A percentile compares a stretch with the other conserved stretches of the same genome.
phyloP scores from a whole-genome alignment of 2,797 vertebrate genomes.

The Alauda arvensis region DNA sequence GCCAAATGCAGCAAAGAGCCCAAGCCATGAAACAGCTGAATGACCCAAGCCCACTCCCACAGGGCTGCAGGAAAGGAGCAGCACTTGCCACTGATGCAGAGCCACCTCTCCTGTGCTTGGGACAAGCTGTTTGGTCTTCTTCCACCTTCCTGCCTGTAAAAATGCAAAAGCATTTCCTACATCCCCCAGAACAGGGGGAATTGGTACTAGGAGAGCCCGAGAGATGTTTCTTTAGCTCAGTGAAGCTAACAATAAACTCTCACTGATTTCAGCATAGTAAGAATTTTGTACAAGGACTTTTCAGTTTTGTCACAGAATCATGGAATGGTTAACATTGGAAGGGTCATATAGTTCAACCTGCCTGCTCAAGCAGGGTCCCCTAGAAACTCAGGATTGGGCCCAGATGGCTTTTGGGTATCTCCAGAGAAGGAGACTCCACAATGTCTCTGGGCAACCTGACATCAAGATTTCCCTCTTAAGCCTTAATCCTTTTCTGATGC shows the following conservation, averaged over 20 bases:
- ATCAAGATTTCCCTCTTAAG: not conserved
- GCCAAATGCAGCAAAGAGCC: not conserved
- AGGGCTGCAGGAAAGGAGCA: not conserved
- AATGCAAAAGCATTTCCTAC: not conserved
- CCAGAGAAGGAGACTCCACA: not conserved
- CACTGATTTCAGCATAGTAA: not conserved
- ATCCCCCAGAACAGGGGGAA: not conserved
- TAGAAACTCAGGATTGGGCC: not conserved
- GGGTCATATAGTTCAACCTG: not conserved
- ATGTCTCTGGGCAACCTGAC: not conserved
- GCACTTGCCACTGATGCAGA: not conserved
- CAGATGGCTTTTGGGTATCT: not conserved
- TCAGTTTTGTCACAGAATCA: not conserved
- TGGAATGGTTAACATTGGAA: not conserved
- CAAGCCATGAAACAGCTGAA: not conserved
- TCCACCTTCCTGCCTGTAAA: not conserved
- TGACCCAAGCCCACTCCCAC: rapidly evolving
- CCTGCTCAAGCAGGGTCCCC: not conserved
- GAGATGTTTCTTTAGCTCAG: not conserved
- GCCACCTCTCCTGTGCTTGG: not conserved
- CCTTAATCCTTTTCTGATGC: not conserved
- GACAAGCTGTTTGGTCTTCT: not conserved
- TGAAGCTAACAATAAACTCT: not conserved
- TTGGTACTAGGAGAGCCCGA: not conserved
- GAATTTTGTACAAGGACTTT: not conserved